These are phyloP conservation scores for Florisuga fusca DNA, from an alignment of 2,797 vertebrate species.

Conservation along the genomic window DNA sequence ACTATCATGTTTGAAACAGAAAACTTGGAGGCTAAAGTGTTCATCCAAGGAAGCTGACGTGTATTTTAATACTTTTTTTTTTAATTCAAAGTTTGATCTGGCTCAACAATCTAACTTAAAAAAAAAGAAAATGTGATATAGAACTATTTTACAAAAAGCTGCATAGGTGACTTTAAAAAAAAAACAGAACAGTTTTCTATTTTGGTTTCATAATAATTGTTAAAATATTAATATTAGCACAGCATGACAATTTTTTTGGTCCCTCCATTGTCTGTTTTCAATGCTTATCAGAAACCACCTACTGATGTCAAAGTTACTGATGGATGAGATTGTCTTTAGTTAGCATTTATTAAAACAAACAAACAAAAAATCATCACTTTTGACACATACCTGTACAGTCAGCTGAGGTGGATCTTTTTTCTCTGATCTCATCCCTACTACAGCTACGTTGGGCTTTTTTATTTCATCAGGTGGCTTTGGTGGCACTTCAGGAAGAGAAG, in stretches of 20 bases:
- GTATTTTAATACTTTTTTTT: background rate
- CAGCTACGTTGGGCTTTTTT: conserved; percentile 76
- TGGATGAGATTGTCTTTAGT: background rate
- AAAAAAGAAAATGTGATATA: background rate
- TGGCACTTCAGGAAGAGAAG: conserved; percentile 75
- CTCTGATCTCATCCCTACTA: conserved; percentile 78
- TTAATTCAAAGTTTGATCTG: conserved; percentile 1
- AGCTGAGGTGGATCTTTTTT: conserved; percentile 78
- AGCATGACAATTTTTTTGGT: background rate
- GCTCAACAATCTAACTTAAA: background rate
- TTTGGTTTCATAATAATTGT: background rate
- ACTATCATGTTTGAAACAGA: background rate
- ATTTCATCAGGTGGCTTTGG: conserved; percentile 46
- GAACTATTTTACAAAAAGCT: background rate
- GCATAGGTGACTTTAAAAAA: background rate
- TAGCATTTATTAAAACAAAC: background rate
- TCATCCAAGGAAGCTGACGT: conserved; percentile 9
- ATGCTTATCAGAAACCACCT: background rate
- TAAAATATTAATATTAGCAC: background rate
- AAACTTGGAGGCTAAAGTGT: conserved; percentile 1
- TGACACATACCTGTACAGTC: conserved; percentile 81
- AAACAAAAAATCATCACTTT: background rate
- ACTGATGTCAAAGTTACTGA: background rate
- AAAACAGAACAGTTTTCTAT: background rate
- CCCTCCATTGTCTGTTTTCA: background rate